Conservation (phyloP, 2,888 invertebrate genomes). For the Drosophila algonquin region DNA sequence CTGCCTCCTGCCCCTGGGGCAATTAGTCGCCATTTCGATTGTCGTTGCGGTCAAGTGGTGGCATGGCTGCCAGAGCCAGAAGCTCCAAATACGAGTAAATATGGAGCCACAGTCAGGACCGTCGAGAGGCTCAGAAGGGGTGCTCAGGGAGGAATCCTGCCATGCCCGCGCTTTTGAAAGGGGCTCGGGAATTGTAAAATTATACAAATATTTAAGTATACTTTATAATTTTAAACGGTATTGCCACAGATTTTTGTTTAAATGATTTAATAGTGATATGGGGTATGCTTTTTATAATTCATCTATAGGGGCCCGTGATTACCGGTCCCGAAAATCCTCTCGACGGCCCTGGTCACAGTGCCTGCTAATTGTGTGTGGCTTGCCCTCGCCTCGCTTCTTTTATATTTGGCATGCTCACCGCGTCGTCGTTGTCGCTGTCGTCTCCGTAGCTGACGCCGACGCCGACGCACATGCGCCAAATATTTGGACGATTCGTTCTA, state of each 20-base stretch:
- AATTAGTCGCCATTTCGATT: conserved; percentile 13
- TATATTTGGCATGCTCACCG: conserved; percentile 23
- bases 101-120: background rate
- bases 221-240: too few relatives aligned
- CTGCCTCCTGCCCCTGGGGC: too few relatives aligned
- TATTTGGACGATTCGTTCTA: conserved; percentile 78
- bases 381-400: background rate
- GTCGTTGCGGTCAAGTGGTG: conserved; percentile 17
- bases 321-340: too few relatives aligned
- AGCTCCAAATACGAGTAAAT: background rate
- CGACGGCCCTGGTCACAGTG: conserved; percentile 1
- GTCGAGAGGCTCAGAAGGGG: too few relatives aligned
- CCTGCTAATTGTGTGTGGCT: conserved; percentile 2
- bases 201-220: too few relatives aligned
- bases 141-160: too few relatives aligned
- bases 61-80: background rate
- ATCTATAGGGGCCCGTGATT: too few relatives aligned
- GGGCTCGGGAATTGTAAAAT: too few relatives aligned
- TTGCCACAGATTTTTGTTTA: too few relatives aligned
- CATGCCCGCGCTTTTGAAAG: too few relatives aligned
- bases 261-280: too few relatives aligned
- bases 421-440: background rate
- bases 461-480: conserved; percentile 65
- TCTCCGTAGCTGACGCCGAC: background rate
- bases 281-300: too few relatives aligned